Percentiles rank a stretch among this genome's conserved stretches.
Evolutionary conservation across 2,888 invertebrate genomes (phyloP).

Genomic region (Nomada ferruginata): DNA sequence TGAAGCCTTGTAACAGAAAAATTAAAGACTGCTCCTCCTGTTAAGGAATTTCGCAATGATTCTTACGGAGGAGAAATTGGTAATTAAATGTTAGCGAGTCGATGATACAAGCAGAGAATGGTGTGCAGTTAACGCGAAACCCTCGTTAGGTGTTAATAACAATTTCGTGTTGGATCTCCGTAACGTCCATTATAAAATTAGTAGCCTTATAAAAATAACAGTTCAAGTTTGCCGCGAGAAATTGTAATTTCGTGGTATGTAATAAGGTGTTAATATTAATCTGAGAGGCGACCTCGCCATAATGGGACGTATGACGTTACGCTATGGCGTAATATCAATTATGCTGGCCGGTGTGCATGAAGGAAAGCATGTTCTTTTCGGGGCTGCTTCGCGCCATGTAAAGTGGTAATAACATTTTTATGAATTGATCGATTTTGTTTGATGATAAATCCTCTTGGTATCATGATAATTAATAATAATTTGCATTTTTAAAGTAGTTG

Average conservation of each 20-base stretch:
- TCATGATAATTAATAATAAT: conserved; percentile 21
- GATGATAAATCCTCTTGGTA: neutral
- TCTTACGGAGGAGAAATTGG: conserved; percentile 11
- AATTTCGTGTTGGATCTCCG: neutral
- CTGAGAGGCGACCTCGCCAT: conserved; percentile 20
- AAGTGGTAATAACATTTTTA: conserved; percentile 39
- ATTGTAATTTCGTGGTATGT: conserved; percentile 39
- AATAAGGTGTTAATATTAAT: conserved; percentile 62
- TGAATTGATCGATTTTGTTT: conserved; percentile 34
- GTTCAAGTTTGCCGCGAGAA: conserved; percentile 15
- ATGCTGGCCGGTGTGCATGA: neutral
- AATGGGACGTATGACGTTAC: conserved; percentile 46
- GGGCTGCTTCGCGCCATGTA: neutral
- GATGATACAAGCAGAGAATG: neutral
- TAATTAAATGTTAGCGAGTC: conserved; percentile 26
- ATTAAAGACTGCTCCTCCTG: neutral
- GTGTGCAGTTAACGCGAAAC: neutral
- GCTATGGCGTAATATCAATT: conserved; percentile 50
- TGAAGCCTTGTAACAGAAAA: no score
- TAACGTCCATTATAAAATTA: conserved; percentile 22
- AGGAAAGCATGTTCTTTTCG: conserved; percentile 17
- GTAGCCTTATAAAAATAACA: conserved; percentile 14
- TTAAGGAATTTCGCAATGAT: conserved; percentile 8
- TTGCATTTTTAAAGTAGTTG: neutral
- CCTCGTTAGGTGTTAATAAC: conserved; percentile 25